phyloP scores from a whole-genome alignment of 2,888 invertebrate genomes.

The Archips xylosteana region DNA sequence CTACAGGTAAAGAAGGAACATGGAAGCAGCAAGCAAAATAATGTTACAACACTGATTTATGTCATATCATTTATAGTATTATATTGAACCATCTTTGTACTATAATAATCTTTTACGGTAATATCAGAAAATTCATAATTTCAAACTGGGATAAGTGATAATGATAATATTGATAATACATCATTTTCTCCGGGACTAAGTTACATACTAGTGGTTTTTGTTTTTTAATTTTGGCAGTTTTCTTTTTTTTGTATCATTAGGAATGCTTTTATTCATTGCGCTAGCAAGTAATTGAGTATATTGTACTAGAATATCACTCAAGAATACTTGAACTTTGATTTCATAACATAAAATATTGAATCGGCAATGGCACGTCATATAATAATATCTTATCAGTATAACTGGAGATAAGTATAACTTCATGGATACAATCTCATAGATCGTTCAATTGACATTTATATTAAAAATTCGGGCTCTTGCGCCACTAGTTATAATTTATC shows the following conservation, averaged over 20 bases:
- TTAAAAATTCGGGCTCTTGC: constrained; percentile 10
- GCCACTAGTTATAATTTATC: constrained; percentile 12
- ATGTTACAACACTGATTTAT: constrained; percentile 17
- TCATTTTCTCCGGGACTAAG: no score
- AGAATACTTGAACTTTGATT: background rate
- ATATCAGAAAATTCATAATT: background rate
- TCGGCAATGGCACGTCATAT: constrained; percentile 16
- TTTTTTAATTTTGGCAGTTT: no score
- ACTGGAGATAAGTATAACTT: constrained; percentile 11
- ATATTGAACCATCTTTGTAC: background rate
- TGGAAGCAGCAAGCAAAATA: constrained; percentile 22
- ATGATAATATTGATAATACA: no score
- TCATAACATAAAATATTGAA: background rate
- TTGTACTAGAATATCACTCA: background rate
- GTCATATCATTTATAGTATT: background rate
- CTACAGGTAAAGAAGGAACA: background rate
- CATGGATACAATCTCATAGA: constrained; percentile 20
- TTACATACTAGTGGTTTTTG: no score
- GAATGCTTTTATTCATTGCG: background rate
- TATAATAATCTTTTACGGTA: background rate
- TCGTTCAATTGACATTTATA: constrained; percentile 30
- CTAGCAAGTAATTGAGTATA: background rate
- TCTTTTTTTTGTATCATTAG: background rate
- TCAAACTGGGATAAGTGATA: background rate
- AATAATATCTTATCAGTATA: constrained; percentile 24